phyloP scores from a whole-genome alignment of 2,797 vertebrate genomes.

The Enteromius viviparus region DNA sequence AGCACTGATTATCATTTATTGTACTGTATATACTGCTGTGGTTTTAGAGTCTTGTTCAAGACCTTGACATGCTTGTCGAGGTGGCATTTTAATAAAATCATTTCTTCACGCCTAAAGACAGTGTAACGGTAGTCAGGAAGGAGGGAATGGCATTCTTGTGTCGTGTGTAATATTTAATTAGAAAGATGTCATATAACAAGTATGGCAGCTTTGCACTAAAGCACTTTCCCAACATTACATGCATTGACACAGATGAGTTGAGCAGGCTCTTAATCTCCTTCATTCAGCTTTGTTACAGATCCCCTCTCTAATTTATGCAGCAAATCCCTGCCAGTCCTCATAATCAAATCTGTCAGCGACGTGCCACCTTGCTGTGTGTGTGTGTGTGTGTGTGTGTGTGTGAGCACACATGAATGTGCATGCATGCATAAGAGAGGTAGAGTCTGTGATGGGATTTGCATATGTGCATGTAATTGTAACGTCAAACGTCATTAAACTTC shows the following conservation, averaged over 20 bases:
- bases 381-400: conserved; percentile 34
- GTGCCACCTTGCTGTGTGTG: conserved; percentile 59
- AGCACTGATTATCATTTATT: no score
- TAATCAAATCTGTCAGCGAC: conserved; percentile 70
- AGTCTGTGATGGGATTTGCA: background rate
- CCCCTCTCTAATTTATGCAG: conserved; percentile 30
- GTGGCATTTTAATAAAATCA: conserved; percentile 7
- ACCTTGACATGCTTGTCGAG: background rate
- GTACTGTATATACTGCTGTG: background rate
- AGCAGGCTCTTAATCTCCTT: conserved; percentile 4
- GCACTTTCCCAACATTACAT: conserved; percentile 18
- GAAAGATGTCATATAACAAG: conserved; percentile 25
- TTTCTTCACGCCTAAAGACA: background rate
- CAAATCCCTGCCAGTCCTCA: conserved; percentile 67
- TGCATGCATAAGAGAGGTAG: background rate
- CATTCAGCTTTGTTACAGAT: conserved; percentile 6
- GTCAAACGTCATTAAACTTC: background rate
- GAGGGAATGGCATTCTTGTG: conserved; percentile 9
- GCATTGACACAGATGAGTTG: conserved; percentile 22
- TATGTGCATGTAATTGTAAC: background rate
- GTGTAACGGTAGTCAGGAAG: background rate
- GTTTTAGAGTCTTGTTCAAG: background rate
- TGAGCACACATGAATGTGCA: background rate
- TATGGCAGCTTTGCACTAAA: background rate
- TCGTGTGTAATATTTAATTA: conserved; percentile 21